These are phyloP conservation scores for Scyliorhinus canicula DNA, from an alignment of 2,797 vertebrate genomes.

Conservation along the genomic window DNA sequence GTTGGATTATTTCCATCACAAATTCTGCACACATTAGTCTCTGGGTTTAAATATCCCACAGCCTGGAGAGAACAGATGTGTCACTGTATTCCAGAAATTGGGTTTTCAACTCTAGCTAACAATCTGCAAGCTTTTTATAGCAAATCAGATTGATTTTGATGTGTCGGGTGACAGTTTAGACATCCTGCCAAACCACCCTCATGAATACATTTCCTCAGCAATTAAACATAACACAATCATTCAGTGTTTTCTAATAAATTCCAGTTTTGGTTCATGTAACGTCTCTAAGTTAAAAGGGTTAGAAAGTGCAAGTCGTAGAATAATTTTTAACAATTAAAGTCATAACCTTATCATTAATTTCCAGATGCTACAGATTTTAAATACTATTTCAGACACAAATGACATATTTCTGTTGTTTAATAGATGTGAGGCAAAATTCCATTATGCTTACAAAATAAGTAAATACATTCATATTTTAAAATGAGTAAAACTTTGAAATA, in stretches of 20 bases:
- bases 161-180: background rate
- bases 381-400: background rate
- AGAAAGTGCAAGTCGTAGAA: background rate
- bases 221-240: background rate
- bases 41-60: background rate
- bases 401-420: background rate
- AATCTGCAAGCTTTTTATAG: constrained; percentile 16
- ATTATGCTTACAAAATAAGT: background rate
- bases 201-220: constrained; percentile 3
- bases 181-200: background rate
- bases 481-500: background rate
- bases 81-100: constrained; percentile 14
- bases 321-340: background rate
- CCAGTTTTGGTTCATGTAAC: background rate
- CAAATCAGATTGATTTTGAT: constrained; percentile 3
- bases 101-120: background rate
- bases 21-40: background rate
- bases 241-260: constrained; percentile 5
- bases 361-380: background rate
- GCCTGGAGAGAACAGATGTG: constrained; percentile 2
- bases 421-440: background rate
- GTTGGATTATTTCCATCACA: background rate
- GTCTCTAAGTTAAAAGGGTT: background rate
- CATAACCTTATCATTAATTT: background rate
- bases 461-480: background rate